Conservation (phyloP, 2,888 invertebrate genomes). For the Diarsia dahlii region DNA sequence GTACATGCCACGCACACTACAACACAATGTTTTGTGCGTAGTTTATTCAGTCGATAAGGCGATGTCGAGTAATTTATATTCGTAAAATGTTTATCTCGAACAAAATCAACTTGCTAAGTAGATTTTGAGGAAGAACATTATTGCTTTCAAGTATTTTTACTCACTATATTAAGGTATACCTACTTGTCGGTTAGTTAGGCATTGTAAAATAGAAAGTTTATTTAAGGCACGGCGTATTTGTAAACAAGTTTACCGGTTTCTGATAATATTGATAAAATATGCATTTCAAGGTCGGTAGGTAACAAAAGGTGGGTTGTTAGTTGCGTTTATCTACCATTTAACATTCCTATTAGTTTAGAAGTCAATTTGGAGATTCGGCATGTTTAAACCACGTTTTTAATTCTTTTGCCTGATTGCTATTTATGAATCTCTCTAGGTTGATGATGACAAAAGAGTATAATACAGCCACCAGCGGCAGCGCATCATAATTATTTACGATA, state of each 20-base stretch:
- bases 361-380: neutral
- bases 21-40: constrained; percentile 75
- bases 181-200: too few relatives aligned
- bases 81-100: constrained; percentile 72
- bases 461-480: too few relatives aligned
- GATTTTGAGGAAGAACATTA: constrained; percentile 11
- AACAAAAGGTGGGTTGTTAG: constrained; percentile 14
- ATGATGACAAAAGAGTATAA: neutral
- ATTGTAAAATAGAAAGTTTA: neutral
- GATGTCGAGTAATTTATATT: constrained; percentile 74
- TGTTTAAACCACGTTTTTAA: neutral
- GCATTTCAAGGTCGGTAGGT: constrained; percentile 29
- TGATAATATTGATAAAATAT: constrained; percentile 7
- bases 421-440: neutral
- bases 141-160: neutral
- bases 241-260: constrained; percentile 18
- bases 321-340: neutral
- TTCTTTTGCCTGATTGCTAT: neutral
- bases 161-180: neutral
- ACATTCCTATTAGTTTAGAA: neutral
- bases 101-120: constrained; percentile 39
- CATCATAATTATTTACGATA: too few relatives aligned
- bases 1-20: constrained; percentile 60
- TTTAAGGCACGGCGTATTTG: constrained; percentile 3
- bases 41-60: constrained; percentile 71